phyloP scores from a whole-genome alignment of 2,797 vertebrate species.

The Arnoldichthys spilopterus region DNA sequence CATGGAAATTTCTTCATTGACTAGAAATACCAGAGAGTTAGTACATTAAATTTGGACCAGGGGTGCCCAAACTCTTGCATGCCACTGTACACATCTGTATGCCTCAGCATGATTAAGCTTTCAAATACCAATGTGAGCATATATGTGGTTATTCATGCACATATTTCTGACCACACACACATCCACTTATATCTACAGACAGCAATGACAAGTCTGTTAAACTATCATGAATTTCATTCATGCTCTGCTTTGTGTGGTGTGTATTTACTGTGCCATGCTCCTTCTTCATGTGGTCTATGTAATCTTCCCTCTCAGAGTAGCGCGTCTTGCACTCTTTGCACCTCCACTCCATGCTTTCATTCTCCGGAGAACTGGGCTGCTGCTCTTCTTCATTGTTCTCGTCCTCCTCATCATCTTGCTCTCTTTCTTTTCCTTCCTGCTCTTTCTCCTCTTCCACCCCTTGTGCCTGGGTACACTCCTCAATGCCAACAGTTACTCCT shows the following conservation, averaged over 20 bases:
- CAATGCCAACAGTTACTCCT: conserved; percentile 72
- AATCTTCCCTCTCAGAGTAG: conserved; percentile 91
- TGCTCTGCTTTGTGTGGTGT: too few species aligned
- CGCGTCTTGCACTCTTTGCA: conserved; percentile 91
- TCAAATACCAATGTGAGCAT: not conserved
- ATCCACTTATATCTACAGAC: not conserved
- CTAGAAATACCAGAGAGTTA: conserved; percentile 60
- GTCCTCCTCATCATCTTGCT: conserved; percentile 77
- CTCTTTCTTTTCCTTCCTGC: conserved; percentile 73
- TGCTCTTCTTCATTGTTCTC: conserved; percentile 82
- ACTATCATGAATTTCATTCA: too few species aligned
- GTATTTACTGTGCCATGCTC: conserved; percentile 90
- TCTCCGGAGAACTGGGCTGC: conserved; percentile 75
- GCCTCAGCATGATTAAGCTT: not conserved
- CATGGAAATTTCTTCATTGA: conserved; percentile 91
- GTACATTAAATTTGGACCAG: too few species aligned
- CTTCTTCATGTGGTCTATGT: conserved; percentile 92
- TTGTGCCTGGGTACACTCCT: conserved; percentile 55
- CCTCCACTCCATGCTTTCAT: conserved; percentile 85
- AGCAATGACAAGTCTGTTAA: too few species aligned
- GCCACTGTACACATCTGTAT: not conserved
- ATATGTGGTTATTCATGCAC: not conserved
- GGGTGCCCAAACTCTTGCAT: too few species aligned
- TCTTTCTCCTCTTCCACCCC: conserved; percentile 79
- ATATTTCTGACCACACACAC: not conserved